Evolutionary conservation across 1,140 invertebrate genomes (phyloP), one percentile per base, ranked within the genome.

Genomic region (Caenorhabditis inopinata): DNA sequence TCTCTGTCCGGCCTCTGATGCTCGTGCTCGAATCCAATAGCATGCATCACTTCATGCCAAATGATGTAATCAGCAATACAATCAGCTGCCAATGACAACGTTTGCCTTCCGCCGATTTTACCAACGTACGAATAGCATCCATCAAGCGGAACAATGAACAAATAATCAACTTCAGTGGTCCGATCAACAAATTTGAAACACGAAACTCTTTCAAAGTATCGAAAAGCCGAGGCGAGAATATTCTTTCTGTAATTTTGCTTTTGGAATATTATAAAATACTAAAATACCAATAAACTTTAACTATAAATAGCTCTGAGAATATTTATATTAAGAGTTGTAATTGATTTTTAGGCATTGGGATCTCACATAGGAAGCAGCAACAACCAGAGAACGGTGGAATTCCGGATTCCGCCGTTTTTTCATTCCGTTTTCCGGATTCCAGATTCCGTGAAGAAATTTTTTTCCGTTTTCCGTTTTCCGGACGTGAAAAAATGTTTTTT

Each of bases 1-100:
- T 90, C 89, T 46, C 90, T 80, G 82, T 88, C 85, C 4, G 89
- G 89, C 1, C 90, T 85, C 79, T 90, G 89, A 78, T 90, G 90
- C 78, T 90, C 90, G 77, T 90, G 90, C 11, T 89, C 87, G 3
- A 90, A 84, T 27, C 90, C 90, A 1, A 90, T 80, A 14, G 89
- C 89, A 78, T 90, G 90, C 23, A 89, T 89, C 6, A 90, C 84
- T 80, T 90, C 90, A 82, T 90, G 90, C 14, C 87, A 83, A 48
- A 84, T 84, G 32, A 83, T 83, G 38, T 83, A 83, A 46, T 83
- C 82, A 51, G 80, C 82, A 21, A 83, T 46, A 42, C 82, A 83
- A 47, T 83, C 82, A 45, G 48, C 74, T 12, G 82, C 74, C 23
- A 83, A 49, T 18, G 80, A 82, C 16, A 83, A 23, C 6, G 53